Conservation (phyloP, 2,113 vertebrate genomes). For the Mesitornis unicolor region DNA sequence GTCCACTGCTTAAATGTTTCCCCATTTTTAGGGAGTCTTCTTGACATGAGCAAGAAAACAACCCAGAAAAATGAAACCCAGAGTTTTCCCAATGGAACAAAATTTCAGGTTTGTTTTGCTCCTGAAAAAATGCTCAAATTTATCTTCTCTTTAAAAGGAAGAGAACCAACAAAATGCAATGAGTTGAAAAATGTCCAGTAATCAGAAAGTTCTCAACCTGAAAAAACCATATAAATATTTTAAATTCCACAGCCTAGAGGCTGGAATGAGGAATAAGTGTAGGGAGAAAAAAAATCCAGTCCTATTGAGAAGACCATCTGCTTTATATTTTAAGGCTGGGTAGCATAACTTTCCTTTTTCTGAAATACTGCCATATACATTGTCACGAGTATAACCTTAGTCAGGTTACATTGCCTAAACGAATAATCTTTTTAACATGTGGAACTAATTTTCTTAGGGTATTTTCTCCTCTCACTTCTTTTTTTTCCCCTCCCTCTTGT, state of each 20-base stretch:
- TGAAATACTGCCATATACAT: conserved; percentile 24
- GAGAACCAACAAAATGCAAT: background rate
- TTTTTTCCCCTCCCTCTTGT: background rate
- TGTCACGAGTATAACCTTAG: conserved; percentile 64
- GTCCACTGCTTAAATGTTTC: background rate
- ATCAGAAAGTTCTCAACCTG: background rate
- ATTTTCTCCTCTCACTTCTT: conserved; percentile 2
- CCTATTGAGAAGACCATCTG: conserved; percentile 51
- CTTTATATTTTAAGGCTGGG: conserved; percentile 60
- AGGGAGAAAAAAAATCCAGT: background rate
- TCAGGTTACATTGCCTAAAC: conserved; percentile 61
- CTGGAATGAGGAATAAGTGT: background rate
- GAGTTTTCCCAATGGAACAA: background rate
- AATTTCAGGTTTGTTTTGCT: background rate
- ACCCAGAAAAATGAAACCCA: background rate
- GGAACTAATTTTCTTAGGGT: conserved; percentile 71
- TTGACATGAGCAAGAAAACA: background rate
- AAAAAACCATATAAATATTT: background rate
- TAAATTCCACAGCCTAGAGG: background rate
- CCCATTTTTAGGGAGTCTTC: background rate
- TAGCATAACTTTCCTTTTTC: conserved; percentile 47
- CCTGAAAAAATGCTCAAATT: background rate
- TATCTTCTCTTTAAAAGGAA: background rate
- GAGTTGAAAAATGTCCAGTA: background rate
- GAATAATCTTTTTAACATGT: conserved; percentile 68